These are phyloP conservation scores for Uropetala carovei DNA, from an alignment of 2,888 invertebrate species.

Conservation along the genomic window DNA sequence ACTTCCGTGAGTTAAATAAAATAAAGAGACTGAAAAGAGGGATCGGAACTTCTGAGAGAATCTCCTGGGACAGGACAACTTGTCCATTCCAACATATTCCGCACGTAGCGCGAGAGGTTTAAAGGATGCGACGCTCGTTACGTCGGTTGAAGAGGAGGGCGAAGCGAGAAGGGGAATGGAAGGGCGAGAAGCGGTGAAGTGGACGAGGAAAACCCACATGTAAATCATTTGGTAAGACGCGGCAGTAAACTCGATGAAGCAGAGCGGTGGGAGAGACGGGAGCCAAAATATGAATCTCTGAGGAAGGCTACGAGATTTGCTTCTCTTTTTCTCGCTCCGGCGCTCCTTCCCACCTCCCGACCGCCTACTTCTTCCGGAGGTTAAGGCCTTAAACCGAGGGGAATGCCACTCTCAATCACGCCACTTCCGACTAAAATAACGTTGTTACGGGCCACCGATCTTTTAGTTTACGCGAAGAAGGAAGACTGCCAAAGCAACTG, in stretches of 20 bases:
- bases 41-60: not conserved
- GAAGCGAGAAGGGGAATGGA: not conserved
- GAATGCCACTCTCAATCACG: constrained; percentile 34
- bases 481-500: not conserved
- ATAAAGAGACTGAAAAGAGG: not conserved
- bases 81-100: no score
- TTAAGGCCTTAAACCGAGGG: not conserved
- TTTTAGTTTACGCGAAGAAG: not conserved
- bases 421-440: constrained; percentile 41
- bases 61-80: no score
- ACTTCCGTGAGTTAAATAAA: not conserved
- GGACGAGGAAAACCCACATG: not conserved
- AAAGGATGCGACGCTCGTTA: not conserved
- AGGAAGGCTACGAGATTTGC: no score
- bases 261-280: no score
- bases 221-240: not conserved
- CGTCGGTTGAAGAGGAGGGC: not conserved
- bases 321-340: not conserved
- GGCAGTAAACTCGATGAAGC: no score
- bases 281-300: no score
- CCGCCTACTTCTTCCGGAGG: no score
- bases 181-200: no score
- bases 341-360: not conserved
- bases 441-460: not conserved
- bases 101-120: no score